Conservation (phyloP, 2,113 vertebrate genomes). For the Chaetorhynchus papuensis region DNA sequence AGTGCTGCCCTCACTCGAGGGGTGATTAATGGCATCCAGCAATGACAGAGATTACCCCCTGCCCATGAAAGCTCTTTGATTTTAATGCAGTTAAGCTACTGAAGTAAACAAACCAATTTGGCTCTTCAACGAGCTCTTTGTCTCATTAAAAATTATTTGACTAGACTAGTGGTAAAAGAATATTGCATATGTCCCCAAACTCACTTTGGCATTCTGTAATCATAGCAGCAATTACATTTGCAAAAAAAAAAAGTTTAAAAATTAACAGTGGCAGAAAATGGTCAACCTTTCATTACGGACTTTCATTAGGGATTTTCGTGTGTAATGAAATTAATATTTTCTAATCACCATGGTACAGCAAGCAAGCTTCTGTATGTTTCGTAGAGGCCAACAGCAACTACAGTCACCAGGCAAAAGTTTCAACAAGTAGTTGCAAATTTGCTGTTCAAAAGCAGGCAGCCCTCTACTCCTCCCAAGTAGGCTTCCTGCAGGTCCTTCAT, state of each 20-base stretch:
- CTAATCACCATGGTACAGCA: conserved; percentile 19
- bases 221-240: conserved; percentile 22
- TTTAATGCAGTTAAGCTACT: conserved; percentile 17
- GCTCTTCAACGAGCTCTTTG: background rate
- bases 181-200: background rate
- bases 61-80: background rate
- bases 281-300: conserved; percentile 59
- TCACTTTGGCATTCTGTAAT: background rate
- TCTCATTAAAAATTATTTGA: conserved; percentile 24
- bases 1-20: background rate
- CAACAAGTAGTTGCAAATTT: background rate
- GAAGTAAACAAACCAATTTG: conserved; percentile 44
- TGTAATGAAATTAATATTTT: background rate
- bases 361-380: conserved; percentile 2
- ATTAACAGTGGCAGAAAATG: conserved; percentile 29
- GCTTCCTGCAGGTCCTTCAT: background rate
- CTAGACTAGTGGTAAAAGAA: background rate
- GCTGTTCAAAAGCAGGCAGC: background rate
- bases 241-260: conserved; percentile 6
- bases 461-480: background rate
- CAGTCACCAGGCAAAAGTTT: conserved; percentile 40
- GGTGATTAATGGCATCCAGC: conserved; percentile 17
- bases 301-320: conserved; percentile 22
- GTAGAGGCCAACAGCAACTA: conserved; percentile 55
- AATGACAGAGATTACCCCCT: conserved; percentile 14